Evolutionary conservation across 2,113 vertebrate genomes (phyloP), one percentile per base, ranked within the genome.

Genomic region (Anoplopoma fimbria): DNA sequence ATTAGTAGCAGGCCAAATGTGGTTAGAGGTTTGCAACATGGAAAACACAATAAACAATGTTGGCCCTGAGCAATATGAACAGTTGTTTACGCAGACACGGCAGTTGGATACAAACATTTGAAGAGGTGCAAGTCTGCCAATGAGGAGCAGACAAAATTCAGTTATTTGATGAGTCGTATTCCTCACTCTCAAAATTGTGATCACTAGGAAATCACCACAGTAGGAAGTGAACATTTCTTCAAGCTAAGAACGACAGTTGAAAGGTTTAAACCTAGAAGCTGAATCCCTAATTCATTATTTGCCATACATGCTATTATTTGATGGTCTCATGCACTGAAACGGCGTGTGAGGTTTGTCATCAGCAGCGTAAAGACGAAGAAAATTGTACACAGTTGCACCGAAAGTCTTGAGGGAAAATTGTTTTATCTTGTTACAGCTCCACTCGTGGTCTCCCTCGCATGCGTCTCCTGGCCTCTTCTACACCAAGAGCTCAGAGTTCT

Each of bases 381-480:
- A 57, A 45, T 47, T 49, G 25, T 15, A 19, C 64, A 69, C 47
- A 14, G 0, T 53, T 23, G 21, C 64, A 73, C n/a, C 21, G 29
- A 58, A 45, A 61, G 10, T 33, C 69, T 76, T 38, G 2, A 17
- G 64, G 33, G 25, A 36, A 13, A 47, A 33, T 27, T 4, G 45
- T 70, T 33, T 79, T 7, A 58, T 82, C 36, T 68, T 6, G 10
- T 51, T 17, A 9, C 40, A 70, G 60, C 70, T 42, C 4, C 38
- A 6, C 53, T 60, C 31, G 21, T 68, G 40, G 23, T 38, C 68
- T 71, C 31, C 63, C 8, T 53, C 27, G 12, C 29, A 8, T 65
- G 34, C 31, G 38, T 64, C 36, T 74, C 19, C 17, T 40, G 74
- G 68, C 49, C 25, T 75, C 72, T 79, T 77, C 67, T 75, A 73